phyloP scores from a whole-genome alignment of 64 coral and sea anemone species.

The Catalaphyllia jardinei region DNA sequence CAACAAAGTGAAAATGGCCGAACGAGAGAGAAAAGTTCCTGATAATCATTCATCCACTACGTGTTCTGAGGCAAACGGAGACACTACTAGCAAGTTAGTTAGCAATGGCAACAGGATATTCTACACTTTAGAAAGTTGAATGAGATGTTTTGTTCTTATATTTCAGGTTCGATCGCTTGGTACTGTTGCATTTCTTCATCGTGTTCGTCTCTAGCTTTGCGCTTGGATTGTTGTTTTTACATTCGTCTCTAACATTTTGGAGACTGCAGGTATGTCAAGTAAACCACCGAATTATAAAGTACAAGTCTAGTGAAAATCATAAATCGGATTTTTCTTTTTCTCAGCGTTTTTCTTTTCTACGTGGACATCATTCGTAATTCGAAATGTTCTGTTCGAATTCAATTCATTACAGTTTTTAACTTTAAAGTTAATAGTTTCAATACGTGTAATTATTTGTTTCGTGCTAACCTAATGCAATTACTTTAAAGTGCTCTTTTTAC shows the following conservation, averaged over 20 bases:
- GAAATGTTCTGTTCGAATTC: background rate
- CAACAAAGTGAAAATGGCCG: slow-evolving; percentile 41
- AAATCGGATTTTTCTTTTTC: background rate
- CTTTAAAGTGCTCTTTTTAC: background rate
- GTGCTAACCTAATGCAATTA: background rate
- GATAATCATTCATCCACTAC: slow-evolving; percentile 19
- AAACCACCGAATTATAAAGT: background rate
- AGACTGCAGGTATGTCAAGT: slow-evolving; percentile 67
- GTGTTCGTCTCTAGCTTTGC: slow-evolving; percentile 88
- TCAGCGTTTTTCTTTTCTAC: background rate
- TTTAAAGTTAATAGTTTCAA: background rate
- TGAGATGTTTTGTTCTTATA: background rate
- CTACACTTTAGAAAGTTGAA: background rate
- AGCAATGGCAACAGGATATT: background rate
- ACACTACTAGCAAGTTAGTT: slow-evolving; percentile 37
- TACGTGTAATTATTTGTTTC: background rate
- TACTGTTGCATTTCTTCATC: slow-evolving; percentile 89
- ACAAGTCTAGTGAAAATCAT: background rate
- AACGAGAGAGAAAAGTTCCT: background rate
- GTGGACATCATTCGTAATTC: background rate
- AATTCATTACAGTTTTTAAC: background rate
- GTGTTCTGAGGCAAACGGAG: slow-evolving; percentile 18
- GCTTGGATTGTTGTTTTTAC: slow-evolving; percentile 81
- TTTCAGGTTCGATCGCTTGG: slow-evolving; percentile 79
- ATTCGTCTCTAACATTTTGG: slow-evolving; percentile 91